Base-by-base conservation (phyloP, 2,888 invertebrate genomes). In the Vesta saturnalis region DNA sequence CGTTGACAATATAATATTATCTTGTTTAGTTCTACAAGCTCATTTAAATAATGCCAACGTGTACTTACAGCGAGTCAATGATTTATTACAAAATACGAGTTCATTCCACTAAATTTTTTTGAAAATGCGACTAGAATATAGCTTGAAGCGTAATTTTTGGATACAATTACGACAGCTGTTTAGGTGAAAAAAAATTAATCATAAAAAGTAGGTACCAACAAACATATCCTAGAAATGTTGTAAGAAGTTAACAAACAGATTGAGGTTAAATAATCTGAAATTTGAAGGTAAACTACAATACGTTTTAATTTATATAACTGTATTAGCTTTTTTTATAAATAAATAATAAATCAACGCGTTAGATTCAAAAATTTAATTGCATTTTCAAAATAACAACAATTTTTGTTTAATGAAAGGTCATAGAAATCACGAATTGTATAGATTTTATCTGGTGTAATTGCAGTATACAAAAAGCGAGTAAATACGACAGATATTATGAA, bases 401-500 rank as follows among this genome's bases (percentile, higher is more conserved):
- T 67, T 67, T 61, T 59, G 43, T 62, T 16, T 49, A 18, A 18
- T 15, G 10, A 49, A 67, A 67, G 67, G 67, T 67, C 62, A 67
- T 52, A 35, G 39, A 19, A 49, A 67, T 62, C 67, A 67, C 67
- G 67, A 67, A 58, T 67, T 63, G 62, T 56, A 67, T 67, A 62
- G 62, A 67, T 67, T 62, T 58, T 67, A 67, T 67, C 67, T 49
- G 58, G 59, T 23, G 67, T 67, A 67, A 67, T 67, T 67, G 67
- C 67, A 59, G 62, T 58, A 60, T 60, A 55, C 39, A 66, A 64
- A 66, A 66, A 66, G 60, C 65, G 66, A 47, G 60, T 49, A 66
- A 66, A 66, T 66, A 66, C 60, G 66, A 66, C 66, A 66, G 66
- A 66, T 60, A 66, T 66, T 66, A 60, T 66, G 66, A 66, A 66